Evolutionary conservation across 1,140 invertebrate species (phyloP).

Genomic region (Camponotus floridanus): DNA sequence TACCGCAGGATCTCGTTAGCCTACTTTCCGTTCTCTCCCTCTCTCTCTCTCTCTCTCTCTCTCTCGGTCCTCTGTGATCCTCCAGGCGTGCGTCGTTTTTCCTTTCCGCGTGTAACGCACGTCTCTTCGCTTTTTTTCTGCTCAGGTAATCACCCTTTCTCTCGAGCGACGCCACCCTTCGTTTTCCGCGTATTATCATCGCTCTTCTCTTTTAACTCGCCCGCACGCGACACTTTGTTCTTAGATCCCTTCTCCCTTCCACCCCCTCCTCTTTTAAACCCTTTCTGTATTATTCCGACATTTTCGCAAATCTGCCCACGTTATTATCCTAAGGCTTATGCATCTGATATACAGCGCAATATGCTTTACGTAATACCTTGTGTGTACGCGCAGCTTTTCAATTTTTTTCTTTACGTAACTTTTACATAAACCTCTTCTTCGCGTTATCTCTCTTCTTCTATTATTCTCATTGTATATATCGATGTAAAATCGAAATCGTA

Average conservation of each 20-base stretch:
- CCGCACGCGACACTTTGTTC: constrained; percentile 44
- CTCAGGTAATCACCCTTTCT: constrained; percentile 52
- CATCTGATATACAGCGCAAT: neutral
- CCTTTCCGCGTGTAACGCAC: constrained; percentile 58
- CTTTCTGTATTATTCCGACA: neutral
- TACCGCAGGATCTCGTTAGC: constrained; percentile 63
- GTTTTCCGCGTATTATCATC: constrained; percentile 56
- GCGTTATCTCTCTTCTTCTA: neutral
- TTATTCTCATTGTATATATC: constrained; percentile 1
- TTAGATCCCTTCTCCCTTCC: neutral
- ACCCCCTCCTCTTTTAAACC: neutral
- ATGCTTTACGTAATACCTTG: neutral
- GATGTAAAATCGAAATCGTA: constrained; percentile 22
- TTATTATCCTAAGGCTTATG: neutral
- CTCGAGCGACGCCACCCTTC: constrained; percentile 13
- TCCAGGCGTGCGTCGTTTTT: constrained; percentile 56
- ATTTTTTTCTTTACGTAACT: neutral
- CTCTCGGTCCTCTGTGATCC: constrained; percentile 50
- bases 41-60: neutral
- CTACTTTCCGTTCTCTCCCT: constrained; percentile 29
- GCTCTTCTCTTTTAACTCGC: constrained; percentile 38
- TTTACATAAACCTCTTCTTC: constrained; percentile 18
- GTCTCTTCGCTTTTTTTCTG: constrained; percentile 52
- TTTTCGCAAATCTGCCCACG: constrained; percentile 31
- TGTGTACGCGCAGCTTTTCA: neutral